phyloP scores from a whole-genome alignment of 2,888 invertebrate genomes.

The Drosophila demipolita region DNA sequence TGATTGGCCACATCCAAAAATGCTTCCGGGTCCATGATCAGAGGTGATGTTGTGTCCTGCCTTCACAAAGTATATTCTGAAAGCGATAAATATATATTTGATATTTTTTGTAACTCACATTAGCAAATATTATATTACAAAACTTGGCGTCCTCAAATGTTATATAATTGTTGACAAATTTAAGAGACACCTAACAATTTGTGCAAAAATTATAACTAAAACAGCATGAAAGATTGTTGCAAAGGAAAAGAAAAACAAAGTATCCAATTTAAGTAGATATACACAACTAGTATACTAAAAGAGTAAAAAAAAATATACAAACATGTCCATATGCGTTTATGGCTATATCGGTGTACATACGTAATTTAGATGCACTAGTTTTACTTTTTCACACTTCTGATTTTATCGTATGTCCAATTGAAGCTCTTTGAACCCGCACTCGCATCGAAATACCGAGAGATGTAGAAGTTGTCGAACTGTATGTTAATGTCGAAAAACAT shows the following conservation, averaged over 20 bases:
- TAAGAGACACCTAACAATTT: constrained; percentile 22
- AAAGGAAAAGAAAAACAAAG: constrained; percentile 12
- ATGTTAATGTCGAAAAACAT: constrained; percentile 54
- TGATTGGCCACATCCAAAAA: constrained; percentile 99
- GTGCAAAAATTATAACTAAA: constrained; percentile 37
- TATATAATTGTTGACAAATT: constrained; percentile 50
- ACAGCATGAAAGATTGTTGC: constrained; percentile 14
- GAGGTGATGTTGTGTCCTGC: constrained; percentile 65
- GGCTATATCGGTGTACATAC: background rate
- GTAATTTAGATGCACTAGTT: constrained; percentile 18
- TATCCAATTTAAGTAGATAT: constrained; percentile 14
- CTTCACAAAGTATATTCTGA: constrained; percentile 62
- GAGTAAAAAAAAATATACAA: background rate
- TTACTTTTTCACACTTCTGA: constrained; percentile 31
- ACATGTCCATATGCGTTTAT: background rate
- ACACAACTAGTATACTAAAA: constrained; percentile 4
- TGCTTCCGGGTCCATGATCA: constrained; percentile 96
- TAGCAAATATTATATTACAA: background rate
- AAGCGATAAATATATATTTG: background rate
- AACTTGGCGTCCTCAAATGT: constrained; percentile 15
- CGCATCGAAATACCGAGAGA: constrained; percentile 11
- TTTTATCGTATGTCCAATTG: constrained; percentile 33
- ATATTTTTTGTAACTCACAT: background rate
- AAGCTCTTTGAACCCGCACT: constrained; percentile 47
- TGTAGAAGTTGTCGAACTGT: constrained; percentile 60